Conservation (phyloP, 2,113 vertebrate genomes). For the Psophia crepitans region DNA sequence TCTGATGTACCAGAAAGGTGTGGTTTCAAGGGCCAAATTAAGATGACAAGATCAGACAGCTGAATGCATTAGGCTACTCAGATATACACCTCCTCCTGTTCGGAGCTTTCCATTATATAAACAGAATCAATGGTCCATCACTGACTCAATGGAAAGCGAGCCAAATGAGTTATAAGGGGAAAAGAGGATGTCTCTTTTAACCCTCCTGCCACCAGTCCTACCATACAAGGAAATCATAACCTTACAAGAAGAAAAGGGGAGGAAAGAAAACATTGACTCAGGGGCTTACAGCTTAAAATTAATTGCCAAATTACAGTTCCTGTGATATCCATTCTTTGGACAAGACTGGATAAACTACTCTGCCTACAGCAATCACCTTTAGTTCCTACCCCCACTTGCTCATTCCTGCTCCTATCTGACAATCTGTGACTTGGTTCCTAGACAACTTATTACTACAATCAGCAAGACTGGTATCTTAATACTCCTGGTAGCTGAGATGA, state of each 20-base stretch:
- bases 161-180: neutral
- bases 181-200: neutral
- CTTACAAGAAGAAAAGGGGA: neutral
- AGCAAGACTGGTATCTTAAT: neutral
- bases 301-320: neutral
- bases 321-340: neutral
- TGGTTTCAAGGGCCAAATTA: neutral
- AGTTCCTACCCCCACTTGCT: neutral
- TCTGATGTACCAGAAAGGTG: neutral
- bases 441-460: neutral
- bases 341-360: neutral
- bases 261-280: neutral
- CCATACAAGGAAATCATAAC: neutral
- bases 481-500: neutral
- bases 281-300: neutral
- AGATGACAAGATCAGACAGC: neutral
- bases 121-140: neutral
- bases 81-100: neutral
- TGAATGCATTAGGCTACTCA: neutral
- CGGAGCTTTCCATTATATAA: neutral
- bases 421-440: neutral
- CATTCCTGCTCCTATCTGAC: neutral
- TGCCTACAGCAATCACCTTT: neutral
- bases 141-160: neutral
- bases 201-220: rapidly evolving